These are phyloP conservation scores for Picathartes gymnocephalus DNA, from an alignment of 2,113 vertebrate genomes.

Conservation along the genomic window DNA sequence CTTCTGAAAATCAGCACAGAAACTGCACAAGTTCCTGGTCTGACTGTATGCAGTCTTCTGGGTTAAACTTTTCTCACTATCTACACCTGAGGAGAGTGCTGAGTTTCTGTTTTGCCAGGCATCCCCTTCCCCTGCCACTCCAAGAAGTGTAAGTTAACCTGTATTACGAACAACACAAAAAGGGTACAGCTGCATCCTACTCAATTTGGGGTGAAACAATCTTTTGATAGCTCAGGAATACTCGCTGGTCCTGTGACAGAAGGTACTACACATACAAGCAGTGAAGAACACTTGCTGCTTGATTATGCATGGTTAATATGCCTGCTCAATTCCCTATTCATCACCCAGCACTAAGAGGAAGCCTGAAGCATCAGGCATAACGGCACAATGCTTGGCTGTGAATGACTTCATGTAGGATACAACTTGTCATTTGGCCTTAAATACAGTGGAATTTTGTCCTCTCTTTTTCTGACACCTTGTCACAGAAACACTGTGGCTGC, in stretches of 20 bases:
- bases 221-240: not conserved
- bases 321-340: not conserved
- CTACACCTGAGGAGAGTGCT: not conserved
- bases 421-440: conserved; percentile 21
- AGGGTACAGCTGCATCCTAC: not conserved
- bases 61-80: conserved; percentile 28
- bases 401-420: not conserved
- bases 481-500: not conserved
- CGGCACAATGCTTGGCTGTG: not conserved
- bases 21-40: not conserved
- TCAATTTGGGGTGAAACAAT: not conserved
- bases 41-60: not conserved
- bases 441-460: not conserved
- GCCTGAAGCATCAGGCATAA: not conserved
- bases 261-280: not conserved
- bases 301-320: not conserved
- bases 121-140: not conserved
- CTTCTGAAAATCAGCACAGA: not conserved
- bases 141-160: not conserved
- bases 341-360: not conserved
- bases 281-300: conserved; percentile 20
- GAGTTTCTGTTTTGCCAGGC: not conserved
- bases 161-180: not conserved
- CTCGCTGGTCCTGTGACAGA: not conserved
- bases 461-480: not conserved